A percentile compares a stretch with the other conserved stretches of the same genome.
phyloP scores from a whole-genome alignment of 35 echinoderm and acorn worm genomes.

The Apostichopus parvimensis region DNA sequence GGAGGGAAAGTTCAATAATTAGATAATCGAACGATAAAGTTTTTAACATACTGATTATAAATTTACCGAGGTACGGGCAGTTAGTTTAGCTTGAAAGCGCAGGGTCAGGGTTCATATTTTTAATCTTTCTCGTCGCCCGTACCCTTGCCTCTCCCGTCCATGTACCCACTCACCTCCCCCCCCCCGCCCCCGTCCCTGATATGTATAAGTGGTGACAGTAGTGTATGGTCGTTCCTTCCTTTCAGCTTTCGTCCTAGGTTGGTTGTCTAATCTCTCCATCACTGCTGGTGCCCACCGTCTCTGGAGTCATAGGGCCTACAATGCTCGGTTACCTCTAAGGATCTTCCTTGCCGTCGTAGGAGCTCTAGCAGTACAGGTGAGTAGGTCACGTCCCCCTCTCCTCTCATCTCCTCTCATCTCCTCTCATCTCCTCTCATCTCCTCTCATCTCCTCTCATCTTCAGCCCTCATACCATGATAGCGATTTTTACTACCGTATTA shows the following conservation, averaged over 20 bases:
- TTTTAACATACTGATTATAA: too few relatives aligned
- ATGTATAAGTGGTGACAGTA: neutral
- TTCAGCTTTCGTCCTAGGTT: slow-evolving; percentile 38
- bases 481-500: too few relatives aligned
- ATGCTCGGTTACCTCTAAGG: slow-evolving; percentile 67
- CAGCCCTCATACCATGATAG: too few relatives aligned
- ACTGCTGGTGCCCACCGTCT: slow-evolving; percentile 91
- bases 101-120: too few relatives aligned
- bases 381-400: neutral
- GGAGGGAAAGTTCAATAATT: too few relatives aligned
- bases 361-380: slow-evolving; percentile 32
- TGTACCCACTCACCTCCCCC: neutral
- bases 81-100: too few relatives aligned
- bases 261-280: slow-evolving; percentile 44
- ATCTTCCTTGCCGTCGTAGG: slow-evolving; percentile 59
- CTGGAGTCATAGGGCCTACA: slow-evolving; percentile 86
- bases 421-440: too few relatives aligned
- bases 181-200: neutral
- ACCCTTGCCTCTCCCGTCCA: neutral
- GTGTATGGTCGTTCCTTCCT: neutral
- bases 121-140: too few relatives aligned
- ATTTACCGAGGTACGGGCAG: too few relatives aligned
- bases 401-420: neutral
- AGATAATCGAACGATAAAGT: too few relatives aligned
- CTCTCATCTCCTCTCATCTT: neutral